Base-by-base conservation (phyloP, 2,113 vertebrate genomes). In the Laticauda colubrina region DNA sequence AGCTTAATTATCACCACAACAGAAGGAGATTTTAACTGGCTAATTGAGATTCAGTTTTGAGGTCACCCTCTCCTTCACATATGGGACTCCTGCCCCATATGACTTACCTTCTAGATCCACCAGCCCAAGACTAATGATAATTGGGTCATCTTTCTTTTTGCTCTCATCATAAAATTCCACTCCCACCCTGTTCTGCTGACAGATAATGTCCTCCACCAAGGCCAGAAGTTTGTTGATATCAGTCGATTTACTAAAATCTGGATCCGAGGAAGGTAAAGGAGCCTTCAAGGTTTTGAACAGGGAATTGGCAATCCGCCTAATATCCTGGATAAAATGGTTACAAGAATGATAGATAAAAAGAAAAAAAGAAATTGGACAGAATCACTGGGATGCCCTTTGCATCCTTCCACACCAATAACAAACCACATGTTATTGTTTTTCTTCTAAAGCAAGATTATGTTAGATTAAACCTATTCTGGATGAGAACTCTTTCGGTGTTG, bases 191-290 rank as follows among this genome's bases (percentile, higher is more conserved):
- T 98, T 98, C 95, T 99, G 98, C 94, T 97, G 97, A 91, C 96
- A 97, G 94, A 99, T 98, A 51, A 98, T 97, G 3, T 98, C 98
- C 94, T 98, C 99, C 92, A 99, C 97, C 92, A 99, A 20, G 64
- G 98, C 98, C 94, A 99, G 94, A 59, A 99, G 97, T 20, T 95
- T 95, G 94, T 99, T 99, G 95, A 99, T 99, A 92, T 99, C 98
- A 5, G 96, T 92, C 85, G 95, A 96, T 94, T 98, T 98, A 61
- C 96, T 96, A 21, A 97, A 95, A 69, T 97, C 97, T 90, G 97
- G 87, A 91, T 97, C 96, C 29, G 96, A 95, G 93, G 95, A 91
- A 39, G 97, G 97, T 9, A 98, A 57, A 2, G 98, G 97, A 95
- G 96, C 95, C 96, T 98, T 98, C 96, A 98, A 97, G 89, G 96